Conservation (phyloP, 2,888 invertebrate species). For the Creontiades dilutus region DNA sequence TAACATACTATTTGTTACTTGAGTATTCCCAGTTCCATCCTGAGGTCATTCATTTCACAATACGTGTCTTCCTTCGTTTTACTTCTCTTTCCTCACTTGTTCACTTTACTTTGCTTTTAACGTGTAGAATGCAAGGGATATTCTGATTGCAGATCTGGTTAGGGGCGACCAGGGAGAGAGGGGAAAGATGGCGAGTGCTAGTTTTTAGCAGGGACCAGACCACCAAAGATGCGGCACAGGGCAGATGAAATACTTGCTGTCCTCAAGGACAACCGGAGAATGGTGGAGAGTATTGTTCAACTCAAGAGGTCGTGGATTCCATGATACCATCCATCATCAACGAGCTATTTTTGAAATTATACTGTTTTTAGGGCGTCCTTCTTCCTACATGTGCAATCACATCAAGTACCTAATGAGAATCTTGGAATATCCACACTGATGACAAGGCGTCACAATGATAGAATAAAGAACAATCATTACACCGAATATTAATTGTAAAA, state of each 20-base stretch:
- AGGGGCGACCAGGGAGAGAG: not conserved
- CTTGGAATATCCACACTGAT: too few relatives aligned
- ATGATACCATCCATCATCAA: not conserved
- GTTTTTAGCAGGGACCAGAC: constrained; percentile 8
- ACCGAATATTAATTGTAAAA: too few relatives aligned
- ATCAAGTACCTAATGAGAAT: too few relatives aligned
- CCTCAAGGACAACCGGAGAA: constrained; percentile 25
- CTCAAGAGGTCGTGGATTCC: not conserved
- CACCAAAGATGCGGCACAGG: constrained; percentile 25
- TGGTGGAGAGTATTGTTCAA: constrained; percentile 12
- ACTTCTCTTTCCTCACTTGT: not conserved
- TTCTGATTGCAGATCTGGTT: not conserved
- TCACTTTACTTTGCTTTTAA: not conserved
- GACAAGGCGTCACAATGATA: too few relatives aligned
- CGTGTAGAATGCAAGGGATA: not conserved
- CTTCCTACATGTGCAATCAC: too few relatives aligned
- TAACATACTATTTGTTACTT: too few relatives aligned
- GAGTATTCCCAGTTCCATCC: too few relatives aligned
- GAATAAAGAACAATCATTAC: too few relatives aligned
- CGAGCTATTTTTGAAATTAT: too few relatives aligned
- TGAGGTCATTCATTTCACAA: too few relatives aligned
- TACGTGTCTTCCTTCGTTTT: too few relatives aligned
- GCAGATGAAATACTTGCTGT: constrained; percentile 4
- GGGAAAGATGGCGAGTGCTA: constrained; percentile 2
- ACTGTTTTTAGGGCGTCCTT: too few relatives aligned